Evolutionary conservation across 2,797 vertebrate species (phyloP).

Genomic region (Pseudochromis fuscus): DNA sequence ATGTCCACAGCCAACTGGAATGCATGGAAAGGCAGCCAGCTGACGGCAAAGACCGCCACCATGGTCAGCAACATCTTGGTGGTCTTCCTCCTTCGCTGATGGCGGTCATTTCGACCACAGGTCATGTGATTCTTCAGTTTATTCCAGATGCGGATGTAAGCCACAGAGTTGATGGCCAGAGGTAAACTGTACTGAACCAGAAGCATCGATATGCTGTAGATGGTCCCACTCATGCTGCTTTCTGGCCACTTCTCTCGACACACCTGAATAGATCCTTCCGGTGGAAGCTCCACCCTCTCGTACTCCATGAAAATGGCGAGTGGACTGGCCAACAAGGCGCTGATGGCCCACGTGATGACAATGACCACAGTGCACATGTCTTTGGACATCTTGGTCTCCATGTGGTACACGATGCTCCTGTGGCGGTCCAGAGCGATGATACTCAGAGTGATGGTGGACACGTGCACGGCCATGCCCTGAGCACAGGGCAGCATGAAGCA

Average conservation of each 20-base stretch:
- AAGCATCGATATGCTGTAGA: constrained; percentile 92
- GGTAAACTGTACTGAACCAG: constrained; percentile 92
- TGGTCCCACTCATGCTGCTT: constrained; percentile 86
- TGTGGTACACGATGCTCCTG: constrained; percentile 92
- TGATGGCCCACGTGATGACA: constrained; percentile 90
- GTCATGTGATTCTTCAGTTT: constrained; percentile 89
- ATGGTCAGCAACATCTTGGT: constrained; percentile 96
- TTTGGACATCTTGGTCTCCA: constrained; percentile 95
- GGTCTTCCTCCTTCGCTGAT: constrained; percentile 89
- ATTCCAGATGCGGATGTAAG: constrained; percentile 92
- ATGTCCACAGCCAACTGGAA: constrained; percentile 96
- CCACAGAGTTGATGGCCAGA: constrained; percentile 90
- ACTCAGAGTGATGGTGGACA: constrained; percentile 94
- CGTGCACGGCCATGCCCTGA: constrained; percentile 93
- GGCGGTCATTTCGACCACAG: constrained; percentile 79
- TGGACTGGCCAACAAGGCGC: constrained; percentile 93
- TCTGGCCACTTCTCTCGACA: constrained; percentile 94
- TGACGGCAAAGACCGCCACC: constrained; percentile 93
- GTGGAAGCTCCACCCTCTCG: constrained; percentile 86
- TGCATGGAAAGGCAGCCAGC: constrained; percentile 94
- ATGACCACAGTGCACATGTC: constrained; percentile 90
- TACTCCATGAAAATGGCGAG: constrained; percentile 96
- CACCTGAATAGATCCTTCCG: constrained; percentile 88
- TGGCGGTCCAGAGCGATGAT: constrained; percentile 95
- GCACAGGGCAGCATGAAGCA: constrained; percentile 93